Percentiles rank a stretch among this genome's conserved stretches.
Conservation (phyloP, 2,797 vertebrate genomes). For the Lemur catta region DNA sequence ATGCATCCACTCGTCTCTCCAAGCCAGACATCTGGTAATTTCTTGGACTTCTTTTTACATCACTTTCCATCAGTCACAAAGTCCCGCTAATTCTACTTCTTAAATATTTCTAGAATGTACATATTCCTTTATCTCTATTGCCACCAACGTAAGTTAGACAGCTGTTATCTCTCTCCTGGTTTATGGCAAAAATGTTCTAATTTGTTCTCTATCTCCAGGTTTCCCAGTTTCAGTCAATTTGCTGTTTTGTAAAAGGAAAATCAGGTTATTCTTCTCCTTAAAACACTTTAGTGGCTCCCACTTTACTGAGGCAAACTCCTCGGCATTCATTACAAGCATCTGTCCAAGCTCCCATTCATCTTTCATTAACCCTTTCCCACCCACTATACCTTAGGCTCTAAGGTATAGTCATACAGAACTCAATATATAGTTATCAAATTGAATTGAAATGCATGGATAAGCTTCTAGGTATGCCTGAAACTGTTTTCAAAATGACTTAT, state of each 20-base stretch:
- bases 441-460: background rate
- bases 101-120: background rate
- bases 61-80: background rate
- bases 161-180: background rate
- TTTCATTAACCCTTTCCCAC: background rate
- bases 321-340: background rate
- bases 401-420: background rate
- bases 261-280: background rate
- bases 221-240: constrained; percentile 3
- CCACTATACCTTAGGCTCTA: background rate
- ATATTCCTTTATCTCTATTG: background rate
- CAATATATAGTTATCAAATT: background rate
- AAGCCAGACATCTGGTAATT: background rate
- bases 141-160: background rate
- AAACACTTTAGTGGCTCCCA: background rate
- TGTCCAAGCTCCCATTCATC: background rate
- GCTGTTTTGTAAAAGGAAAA: background rate
- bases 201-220: background rate
- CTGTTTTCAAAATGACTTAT: background rate
- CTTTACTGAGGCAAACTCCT: background rate
- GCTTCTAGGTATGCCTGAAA: background rate
- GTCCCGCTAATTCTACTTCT: background rate
- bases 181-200: constrained; percentile 5
- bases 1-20: background rate
- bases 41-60: background rate